phyloP scores from a whole-genome alignment of 2,797 vertebrate genomes.

The Labeo calbasu region DNA sequence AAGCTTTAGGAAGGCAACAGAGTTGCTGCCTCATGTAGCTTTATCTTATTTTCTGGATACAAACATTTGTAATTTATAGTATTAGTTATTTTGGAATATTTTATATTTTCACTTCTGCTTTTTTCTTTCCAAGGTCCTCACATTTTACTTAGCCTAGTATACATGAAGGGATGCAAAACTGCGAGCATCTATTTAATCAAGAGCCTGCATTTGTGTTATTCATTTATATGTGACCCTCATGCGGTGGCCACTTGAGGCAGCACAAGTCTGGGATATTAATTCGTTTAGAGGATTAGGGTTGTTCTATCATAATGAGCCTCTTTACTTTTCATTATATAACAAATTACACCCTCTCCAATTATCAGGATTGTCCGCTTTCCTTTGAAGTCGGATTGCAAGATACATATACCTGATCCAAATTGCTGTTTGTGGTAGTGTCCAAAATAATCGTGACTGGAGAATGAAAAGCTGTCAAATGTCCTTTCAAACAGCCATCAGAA shows the following conservation, averaged over 20 bases:
- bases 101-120: not conserved
- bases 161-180: not conserved
- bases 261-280: slow-evolving; percentile 35
- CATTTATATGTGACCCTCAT: slow-evolving; percentile 21
- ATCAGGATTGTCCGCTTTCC: slow-evolving; percentile 46
- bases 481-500: slow-evolving; percentile 21
- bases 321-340: slow-evolving; percentile 49
- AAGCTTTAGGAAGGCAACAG: not conserved
- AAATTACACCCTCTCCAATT: slow-evolving; percentile 55
- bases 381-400: slow-evolving; percentile 52
- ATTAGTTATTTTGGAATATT: not conserved
- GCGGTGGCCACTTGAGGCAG: slow-evolving; percentile 54
- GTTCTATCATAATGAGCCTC: slow-evolving; percentile 23
- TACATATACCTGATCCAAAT: slow-evolving; percentile 1
- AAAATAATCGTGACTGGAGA: slow-evolving; percentile 1
- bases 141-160: slow-evolving; percentile 1
- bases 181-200: slow-evolving; percentile 13
- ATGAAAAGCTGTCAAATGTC: slow-evolving; percentile 26
- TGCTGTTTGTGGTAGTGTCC: slow-evolving; percentile 1
- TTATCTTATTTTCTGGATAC: not conserved
- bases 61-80: not conserved
- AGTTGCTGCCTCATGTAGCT: not conserved
- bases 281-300: slow-evolving; percentile 52
- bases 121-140: not conserved
- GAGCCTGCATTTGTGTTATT: slow-evolving; percentile 14